Conservation (phyloP, 2,888 invertebrate species). For the Iselma pallidipennis region DNA sequence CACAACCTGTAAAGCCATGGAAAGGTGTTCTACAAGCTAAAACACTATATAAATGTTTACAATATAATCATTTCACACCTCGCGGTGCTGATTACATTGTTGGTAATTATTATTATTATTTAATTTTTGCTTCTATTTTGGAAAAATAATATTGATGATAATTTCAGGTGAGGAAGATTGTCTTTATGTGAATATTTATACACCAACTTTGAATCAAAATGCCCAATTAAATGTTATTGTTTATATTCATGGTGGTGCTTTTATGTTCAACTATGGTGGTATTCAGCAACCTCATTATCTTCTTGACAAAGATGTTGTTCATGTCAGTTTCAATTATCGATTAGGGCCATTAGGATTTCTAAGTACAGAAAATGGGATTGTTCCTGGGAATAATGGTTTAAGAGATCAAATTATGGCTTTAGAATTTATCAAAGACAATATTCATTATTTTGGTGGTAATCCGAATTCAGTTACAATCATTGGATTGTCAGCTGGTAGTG, state of each 20-base stretch:
- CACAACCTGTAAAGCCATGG: constrained; percentile 65
- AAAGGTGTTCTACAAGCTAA: constrained; percentile 70
- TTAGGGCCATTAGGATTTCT: constrained; percentile 75
- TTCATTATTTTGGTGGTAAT: constrained; percentile 72
- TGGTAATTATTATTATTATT: constrained; percentile 21
- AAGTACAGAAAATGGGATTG: constrained; percentile 69
- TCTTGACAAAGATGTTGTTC: constrained; percentile 67
- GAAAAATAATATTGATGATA: constrained; percentile 17
- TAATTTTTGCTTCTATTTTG: constrained; percentile 6
- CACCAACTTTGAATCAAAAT: constrained; percentile 57
- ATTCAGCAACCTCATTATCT: constrained; percentile 57
- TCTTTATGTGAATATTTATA: constrained; percentile 66
- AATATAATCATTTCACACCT: constrained; percentile 40
- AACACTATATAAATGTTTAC: constrained; percentile 51
- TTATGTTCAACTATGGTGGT: constrained; percentile 67
- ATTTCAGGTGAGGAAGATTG: constrained; percentile 69
- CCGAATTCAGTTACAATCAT: constrained; percentile 68
- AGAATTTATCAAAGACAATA: constrained; percentile 71
- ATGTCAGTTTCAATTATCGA: constrained; percentile 72
- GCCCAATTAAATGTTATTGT: constrained; percentile 65
- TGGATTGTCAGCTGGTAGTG: constrained; percentile 76
- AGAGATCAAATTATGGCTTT: constrained; percentile 75
- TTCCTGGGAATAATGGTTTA: constrained; percentile 74
- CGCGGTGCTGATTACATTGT: constrained; percentile 34
- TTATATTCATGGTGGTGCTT: constrained; percentile 70